Conservation (phyloP, 2,888 invertebrate genomes). For the Diadegma fenestrale region DNA sequence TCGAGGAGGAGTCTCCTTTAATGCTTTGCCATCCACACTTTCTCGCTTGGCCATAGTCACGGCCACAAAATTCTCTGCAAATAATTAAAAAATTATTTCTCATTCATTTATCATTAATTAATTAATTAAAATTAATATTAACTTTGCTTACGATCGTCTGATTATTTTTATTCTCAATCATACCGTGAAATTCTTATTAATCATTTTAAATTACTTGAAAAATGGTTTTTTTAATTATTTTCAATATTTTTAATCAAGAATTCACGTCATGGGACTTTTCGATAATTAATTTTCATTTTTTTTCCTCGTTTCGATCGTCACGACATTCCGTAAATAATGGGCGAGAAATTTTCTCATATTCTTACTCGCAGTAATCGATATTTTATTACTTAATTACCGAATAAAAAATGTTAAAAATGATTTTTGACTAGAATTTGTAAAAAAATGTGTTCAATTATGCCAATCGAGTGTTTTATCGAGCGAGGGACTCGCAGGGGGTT, state of each 20-base stretch:
- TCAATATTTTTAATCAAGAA: neutral
- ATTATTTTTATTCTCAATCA: neutral
- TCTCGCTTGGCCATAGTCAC: slow-evolving; percentile 55
- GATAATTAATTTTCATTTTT: neutral
- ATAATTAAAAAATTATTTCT: neutral
- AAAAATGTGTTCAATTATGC: too few species aligned
- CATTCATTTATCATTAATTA: neutral
- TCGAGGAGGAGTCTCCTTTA: slow-evolving; percentile 65
- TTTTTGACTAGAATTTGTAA: too few species aligned
- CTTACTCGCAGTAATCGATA: neutral
- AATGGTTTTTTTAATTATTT: neutral
- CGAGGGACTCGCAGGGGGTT: slow-evolving; percentile 23
- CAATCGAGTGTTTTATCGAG: slow-evolving; percentile 21
- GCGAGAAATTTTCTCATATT: neutral
- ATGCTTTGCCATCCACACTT: slow-evolving; percentile 27
- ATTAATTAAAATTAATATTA: neutral
- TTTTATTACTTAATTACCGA: neutral
- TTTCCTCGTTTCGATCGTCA: neutral
- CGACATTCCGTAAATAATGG: neutral
- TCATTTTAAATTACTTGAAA: neutral
- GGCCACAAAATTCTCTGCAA: slow-evolving; percentile 14
- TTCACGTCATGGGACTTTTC: neutral
- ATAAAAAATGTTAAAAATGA: neutral
- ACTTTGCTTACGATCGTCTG: neutral
- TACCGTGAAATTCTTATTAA: neutral